phyloP scores from a whole-genome alignment of 2,797 vertebrate species.

The Enteromius afrohamiltoni region DNA sequence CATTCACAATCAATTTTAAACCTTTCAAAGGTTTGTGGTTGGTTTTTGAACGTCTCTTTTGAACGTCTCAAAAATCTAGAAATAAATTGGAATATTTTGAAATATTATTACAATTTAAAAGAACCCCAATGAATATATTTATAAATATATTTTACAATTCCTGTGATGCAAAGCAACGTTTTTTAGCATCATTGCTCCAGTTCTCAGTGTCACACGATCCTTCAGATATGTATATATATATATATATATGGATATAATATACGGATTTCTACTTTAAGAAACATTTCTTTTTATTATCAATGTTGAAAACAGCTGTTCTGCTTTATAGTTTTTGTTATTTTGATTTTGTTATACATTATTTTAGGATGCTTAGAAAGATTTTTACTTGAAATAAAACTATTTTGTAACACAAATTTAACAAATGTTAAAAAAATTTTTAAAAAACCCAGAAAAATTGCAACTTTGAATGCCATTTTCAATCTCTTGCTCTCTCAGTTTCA shows the following conservation, averaged over 20 bases:
- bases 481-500: not conserved
- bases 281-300: not conserved
- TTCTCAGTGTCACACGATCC: not conserved
- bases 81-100: not conserved
- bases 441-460: not conserved
- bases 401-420: no score
- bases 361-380: no score
- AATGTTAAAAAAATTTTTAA: no score
- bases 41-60: not conserved
- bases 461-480: not conserved
- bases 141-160: not conserved
- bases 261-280: not conserved
- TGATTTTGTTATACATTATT: not conserved
- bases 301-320: not conserved
- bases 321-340: not conserved
- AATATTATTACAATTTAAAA: not conserved
- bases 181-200: not conserved
- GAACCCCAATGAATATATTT: no score
- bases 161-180: not conserved
- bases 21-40: not conserved
- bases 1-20: not conserved
- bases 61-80: not conserved
- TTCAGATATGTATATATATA: no score
- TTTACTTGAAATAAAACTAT: not conserved
- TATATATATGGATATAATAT: no score